A percentile compares a stretch with the other conserved stretches of the same genome.
phyloP scores from a whole-genome alignment of 2,888 invertebrate species.

The Bombylius major region DNA sequence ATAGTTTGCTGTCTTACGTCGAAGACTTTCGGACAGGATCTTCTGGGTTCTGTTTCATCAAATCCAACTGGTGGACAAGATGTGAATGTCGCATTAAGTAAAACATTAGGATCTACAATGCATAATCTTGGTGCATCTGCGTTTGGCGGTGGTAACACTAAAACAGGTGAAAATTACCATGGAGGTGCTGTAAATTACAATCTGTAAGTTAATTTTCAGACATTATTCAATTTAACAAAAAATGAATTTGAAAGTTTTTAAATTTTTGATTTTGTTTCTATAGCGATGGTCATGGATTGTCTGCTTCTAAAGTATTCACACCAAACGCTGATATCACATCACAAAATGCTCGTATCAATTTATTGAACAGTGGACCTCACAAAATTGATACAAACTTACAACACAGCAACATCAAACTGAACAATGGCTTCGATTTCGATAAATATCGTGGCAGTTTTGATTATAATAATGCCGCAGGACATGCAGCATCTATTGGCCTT shows the following conservation, averaged over 20 bases:
- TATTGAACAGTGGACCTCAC: constrained; percentile 19
- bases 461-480: constrained; percentile 20
- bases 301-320: constrained; percentile 21
- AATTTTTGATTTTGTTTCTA: too few relatives aligned
- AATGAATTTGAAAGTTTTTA: too few relatives aligned
- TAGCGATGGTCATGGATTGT: constrained; percentile 24
- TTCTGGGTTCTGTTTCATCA: constrained; percentile 8
- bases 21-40: not conserved
- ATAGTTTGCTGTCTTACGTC: not conserved
- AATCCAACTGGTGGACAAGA: constrained; percentile 1
- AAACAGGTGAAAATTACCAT: not conserved
- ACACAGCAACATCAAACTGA: constrained; percentile 19
- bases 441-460: constrained; percentile 23
- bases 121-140: constrained; percentile 3
- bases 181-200: constrained; percentile 5
- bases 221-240: not conserved
- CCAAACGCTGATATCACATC: constrained; percentile 18
- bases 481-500: constrained; percentile 21
- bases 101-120: constrained; percentile 2
- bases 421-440: constrained; percentile 20
- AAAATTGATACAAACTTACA: constrained; percentile 21
- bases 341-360: constrained; percentile 19
- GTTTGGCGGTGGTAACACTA: constrained; percentile 4
- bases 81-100: not conserved
- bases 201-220: constrained; percentile 1